Percentiles rank a stretch among this genome's conserved stretches.
phyloP scores from a whole-genome alignment of 30 jellyfish, hydroid and myxozoan genomes.

The Cassiopea andromeda region DNA sequence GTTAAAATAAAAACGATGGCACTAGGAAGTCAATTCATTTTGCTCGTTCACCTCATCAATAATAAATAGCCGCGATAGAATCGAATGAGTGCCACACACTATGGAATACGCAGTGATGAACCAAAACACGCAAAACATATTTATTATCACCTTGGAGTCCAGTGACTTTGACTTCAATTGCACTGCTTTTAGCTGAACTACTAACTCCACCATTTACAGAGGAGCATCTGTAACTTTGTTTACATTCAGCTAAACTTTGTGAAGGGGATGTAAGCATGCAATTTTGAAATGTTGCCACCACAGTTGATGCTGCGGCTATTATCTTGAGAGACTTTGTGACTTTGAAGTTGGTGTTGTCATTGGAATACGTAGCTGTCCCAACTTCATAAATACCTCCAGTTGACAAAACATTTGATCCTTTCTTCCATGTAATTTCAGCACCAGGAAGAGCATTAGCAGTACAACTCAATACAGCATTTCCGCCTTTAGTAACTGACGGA shows the following conservation, averaged over 20 bases:
- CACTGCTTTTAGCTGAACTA: conserved; percentile 1
- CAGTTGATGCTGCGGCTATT: conserved; percentile 27
- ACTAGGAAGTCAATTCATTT: no score
- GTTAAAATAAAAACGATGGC: no score
- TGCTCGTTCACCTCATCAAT: no score
- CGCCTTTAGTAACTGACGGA: conserved; percentile 30
- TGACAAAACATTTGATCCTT: conserved; percentile 2
- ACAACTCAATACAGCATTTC: conserved; percentile 31
- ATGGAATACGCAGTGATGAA: no score
- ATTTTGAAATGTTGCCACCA: neutral
- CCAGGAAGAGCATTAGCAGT: conserved; percentile 56
- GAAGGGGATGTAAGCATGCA: conserved; percentile 13
- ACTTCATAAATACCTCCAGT: conserved; percentile 29
- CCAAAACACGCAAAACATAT: neutral
- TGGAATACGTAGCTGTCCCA: conserved; percentile 4
- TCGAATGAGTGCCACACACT: no score
- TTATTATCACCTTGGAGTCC: conserved; percentile 35
- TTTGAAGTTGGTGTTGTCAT: conserved; percentile 13
- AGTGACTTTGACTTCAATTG: conserved; percentile 27
- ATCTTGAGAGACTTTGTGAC: conserved; percentile 19
- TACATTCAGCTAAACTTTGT: conserved; percentile 38
- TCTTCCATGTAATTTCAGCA: conserved; percentile 16
- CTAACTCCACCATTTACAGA: conserved; percentile 14
- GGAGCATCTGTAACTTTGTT: conserved; percentile 33
- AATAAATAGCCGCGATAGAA: no score